phyloP scores from a whole-genome alignment of 2,113 vertebrate genomes.

The Camelus bactrianus region DNA sequence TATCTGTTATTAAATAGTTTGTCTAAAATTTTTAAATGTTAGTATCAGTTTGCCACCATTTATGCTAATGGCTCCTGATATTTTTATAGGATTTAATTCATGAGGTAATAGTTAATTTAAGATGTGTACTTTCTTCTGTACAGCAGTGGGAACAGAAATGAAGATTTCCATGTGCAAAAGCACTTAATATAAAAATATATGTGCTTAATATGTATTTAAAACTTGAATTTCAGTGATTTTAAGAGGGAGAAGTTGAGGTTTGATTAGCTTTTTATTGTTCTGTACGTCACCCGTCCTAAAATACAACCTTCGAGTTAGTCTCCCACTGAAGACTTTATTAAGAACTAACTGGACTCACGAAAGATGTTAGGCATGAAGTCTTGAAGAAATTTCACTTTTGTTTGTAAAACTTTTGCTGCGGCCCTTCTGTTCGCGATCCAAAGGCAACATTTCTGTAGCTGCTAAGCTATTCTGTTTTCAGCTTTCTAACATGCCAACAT shows the following conservation, averaged over 20 bases:
- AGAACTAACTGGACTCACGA: background rate
- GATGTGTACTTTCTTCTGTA: background rate
- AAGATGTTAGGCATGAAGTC: slow-evolving; percentile 32
- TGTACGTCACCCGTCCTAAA: slow-evolving; percentile 26
- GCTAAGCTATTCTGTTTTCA: slow-evolving; percentile 69
- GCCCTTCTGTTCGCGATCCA: slow-evolving; percentile 66
- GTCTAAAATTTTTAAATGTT: background rate
- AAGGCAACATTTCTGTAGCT: slow-evolving; percentile 63
- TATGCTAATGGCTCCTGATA: background rate
- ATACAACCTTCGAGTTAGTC: slow-evolving; percentile 14
- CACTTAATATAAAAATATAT: background rate
- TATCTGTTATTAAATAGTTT: background rate
- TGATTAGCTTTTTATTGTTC: slow-evolving; percentile 50
- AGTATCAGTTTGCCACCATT: background rate
- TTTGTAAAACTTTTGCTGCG: slow-evolving; percentile 39
- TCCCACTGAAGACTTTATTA: slow-evolving; percentile 13
- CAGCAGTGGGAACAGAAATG: background rate
- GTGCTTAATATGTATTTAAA: slow-evolving; percentile 10
- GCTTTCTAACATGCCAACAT: slow-evolving; percentile 49
- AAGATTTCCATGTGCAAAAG: background rate
- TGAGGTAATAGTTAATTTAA: slow-evolving; percentile 41
- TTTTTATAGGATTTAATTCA: slow-evolving; percentile 42
- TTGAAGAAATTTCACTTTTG: slow-evolving; percentile 26
- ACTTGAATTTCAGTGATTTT: slow-evolving; percentile 60
- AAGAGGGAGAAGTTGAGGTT: background rate